Evolutionary conservation across 2,797 vertebrate genomes (phyloP).

Genomic region (Graptemys geographica): DNA sequence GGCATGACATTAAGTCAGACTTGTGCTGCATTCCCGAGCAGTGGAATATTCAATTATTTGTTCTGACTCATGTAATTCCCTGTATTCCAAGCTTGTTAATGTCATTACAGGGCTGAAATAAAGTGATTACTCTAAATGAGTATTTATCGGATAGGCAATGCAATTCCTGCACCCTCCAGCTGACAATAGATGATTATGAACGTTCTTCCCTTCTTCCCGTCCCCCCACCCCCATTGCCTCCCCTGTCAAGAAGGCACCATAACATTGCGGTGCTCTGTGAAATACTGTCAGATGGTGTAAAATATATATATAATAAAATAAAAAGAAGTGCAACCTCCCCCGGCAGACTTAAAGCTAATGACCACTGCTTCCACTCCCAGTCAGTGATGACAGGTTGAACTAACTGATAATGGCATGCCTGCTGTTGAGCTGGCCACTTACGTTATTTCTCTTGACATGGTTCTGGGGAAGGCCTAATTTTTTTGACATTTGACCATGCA

Average conservation of each 20-base stretch:
- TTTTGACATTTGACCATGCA: constrained; percentile 99
- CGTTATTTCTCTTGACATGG: constrained; percentile 98
- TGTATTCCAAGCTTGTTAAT: constrained; percentile 90
- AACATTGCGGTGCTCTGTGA: constrained; percentile 78
- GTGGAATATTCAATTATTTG: constrained; percentile 92
- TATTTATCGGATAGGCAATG: constrained; percentile 86
- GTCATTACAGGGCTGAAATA: constrained; percentile 89
- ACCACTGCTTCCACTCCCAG: constrained; percentile 91
- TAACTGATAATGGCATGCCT: constrained; percentile 97
- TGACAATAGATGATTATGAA: constrained; percentile 76
- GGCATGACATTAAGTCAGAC: constrained; percentile 83
- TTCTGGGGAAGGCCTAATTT: constrained; percentile 99
- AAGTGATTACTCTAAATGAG: constrained; percentile 90
- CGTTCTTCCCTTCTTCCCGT: constrained; percentile 45
- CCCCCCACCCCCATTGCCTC: constrained; percentile 59
- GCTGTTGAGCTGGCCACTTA: constrained; percentile 94
- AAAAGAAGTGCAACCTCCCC: constrained; percentile 81
- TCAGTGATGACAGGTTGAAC: constrained; percentile 97
- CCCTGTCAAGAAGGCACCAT: constrained; percentile 79
- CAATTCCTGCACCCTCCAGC: constrained; percentile 72
- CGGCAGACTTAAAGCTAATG: constrained; percentile 92
- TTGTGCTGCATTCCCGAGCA: constrained; percentile 77
- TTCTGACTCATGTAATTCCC: constrained; percentile 89
- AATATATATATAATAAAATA: constrained; percentile 80
- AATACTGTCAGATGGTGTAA: constrained; percentile 85